Evolutionary conservation across 2,797 vertebrate genomes (phyloP), one percentile per base, ranked within the genome.

Genomic region (Myripristis jacobus): DNA sequence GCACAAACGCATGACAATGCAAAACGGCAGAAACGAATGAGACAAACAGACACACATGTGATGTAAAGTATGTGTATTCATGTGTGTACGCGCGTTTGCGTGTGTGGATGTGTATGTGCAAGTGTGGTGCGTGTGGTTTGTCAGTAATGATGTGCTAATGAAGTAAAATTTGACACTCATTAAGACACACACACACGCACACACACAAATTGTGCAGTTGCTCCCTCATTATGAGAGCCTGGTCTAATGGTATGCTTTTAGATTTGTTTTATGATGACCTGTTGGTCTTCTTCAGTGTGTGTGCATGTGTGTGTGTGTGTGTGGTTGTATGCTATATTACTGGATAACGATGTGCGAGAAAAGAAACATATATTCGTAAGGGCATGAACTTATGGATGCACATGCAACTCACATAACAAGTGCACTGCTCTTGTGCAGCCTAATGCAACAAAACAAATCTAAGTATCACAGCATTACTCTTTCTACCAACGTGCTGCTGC

Each of bases 61-160:
- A 29, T 29, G 6, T 29, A 29, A 16, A 2, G 1, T 18, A 54
- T 38, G 36, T 38, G 36, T 38, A 38, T 13, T 10, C 31, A 29
- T 58, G 8, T n/a, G 44, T 4, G 21, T 24, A 47, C 3, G 16
- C 27, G 44, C 43, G 77, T 57, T 71, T 29, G 27, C 6, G 27
- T 29, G 27, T 29, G 27, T 29, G 27, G 3, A 6, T 71, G 57
- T 27, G 70, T 59, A 56, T 18, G 2, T 75, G 54, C 48, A 4
- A 52, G 19, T n/a, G 27, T 53, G 1, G n/a, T 67, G 69, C 55
- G 27, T 52, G 54, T 21, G 41, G 6, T 31, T 70, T 25, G 5
- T n/a, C 34, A 73, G 6, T 81, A 81, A 86, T 70, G 50, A 73
- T 43, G 68, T 80, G 47, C 73, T 85, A 84, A 68, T 70, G 75